Conservation (phyloP, 2,797 vertebrate species). For the Enoplosus armatus region DNA sequence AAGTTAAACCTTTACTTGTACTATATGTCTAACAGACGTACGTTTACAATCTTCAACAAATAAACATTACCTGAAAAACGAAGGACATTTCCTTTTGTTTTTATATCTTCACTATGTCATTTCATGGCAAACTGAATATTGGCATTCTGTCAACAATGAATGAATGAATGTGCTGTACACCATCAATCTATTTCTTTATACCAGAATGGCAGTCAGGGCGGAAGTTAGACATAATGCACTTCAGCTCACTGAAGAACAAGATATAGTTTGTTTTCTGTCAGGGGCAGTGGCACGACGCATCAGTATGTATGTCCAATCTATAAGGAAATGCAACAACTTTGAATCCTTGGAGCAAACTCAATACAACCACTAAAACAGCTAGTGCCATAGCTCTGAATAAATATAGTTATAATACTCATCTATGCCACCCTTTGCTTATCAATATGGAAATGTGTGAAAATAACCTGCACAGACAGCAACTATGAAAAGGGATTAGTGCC, state of each 20-base stretch:
- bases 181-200: background rate
- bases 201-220: slow-evolving; percentile 4
- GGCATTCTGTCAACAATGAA: slow-evolving; percentile 14
- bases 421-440: slow-evolving; percentile 21
- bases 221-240: slow-evolving; percentile 16
- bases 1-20: too few relatives aligned
- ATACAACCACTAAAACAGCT: slow-evolving; percentile 15
- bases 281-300: slow-evolving; percentile 1
- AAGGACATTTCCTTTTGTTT: too few relatives aligned
- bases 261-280: slow-evolving; percentile 22
- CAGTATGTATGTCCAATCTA: slow-evolving; percentile 37
- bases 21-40: too few relatives aligned
- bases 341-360: slow-evolving; percentile 20
- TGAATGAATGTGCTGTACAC: background rate
- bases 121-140: slow-evolving; percentile 1
- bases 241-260: slow-evolving; percentile 17
- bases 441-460: slow-evolving; percentile 29
- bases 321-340: slow-evolving; percentile 29
- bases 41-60: too few relatives aligned
- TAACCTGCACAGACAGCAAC: slow-evolving; percentile 39
- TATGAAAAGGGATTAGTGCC: slow-evolving; percentile 34
- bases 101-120: background rate
- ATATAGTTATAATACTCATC: slow-evolving; percentile 29
- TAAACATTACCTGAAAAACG: too few relatives aligned
- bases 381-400: slow-evolving; percentile 32